Percentiles rank a stretch among this genome's conserved stretches.
phyloP scores from a whole-genome alignment of 2,113 vertebrate species.

The Seriola dumerili region DNA sequence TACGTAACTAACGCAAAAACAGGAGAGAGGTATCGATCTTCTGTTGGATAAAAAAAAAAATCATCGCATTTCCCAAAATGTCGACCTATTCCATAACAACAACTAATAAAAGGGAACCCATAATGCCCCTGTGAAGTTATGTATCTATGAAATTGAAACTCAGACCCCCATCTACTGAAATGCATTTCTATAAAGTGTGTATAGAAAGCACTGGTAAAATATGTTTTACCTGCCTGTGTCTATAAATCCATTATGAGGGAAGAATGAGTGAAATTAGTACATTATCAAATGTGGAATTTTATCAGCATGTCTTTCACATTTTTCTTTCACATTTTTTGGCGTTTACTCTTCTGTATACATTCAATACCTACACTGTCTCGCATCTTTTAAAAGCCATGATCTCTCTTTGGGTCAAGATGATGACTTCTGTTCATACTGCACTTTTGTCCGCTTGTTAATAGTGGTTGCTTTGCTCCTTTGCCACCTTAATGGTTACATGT shows the following conservation, averaged over 20 bases:
- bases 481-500: constrained; percentile 19
- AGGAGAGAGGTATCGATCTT: constrained; percentile 2
- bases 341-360: constrained; percentile 71
- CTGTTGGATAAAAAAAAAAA: neutral
- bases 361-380: constrained; percentile 50
- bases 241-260: constrained; percentile 20
- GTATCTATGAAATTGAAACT: constrained; percentile 18
- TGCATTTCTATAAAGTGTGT: neutral
- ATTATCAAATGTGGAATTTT: constrained; percentile 44
- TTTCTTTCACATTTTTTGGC: constrained; percentile 79
- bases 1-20: neutral
- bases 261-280: neutral
- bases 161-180: constrained; percentile 16
- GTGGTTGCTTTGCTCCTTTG: constrained; percentile 68
- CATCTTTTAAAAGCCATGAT: constrained; percentile 24
- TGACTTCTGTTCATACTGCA: constrained; percentile 45
- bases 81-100: constrained; percentile 34
- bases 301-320: constrained; percentile 76
- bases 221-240: constrained; percentile 12
- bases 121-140: constrained; percentile 41
- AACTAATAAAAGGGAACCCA: constrained; percentile 37
- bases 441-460: constrained; percentile 54
- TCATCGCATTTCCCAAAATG: constrained; percentile 6
- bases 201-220: constrained; percentile 11
- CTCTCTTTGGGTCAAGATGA: constrained; percentile 26